Conservation (phyloP, 2,797 vertebrate species). For the Macrochelys suwanniensis region DNA sequence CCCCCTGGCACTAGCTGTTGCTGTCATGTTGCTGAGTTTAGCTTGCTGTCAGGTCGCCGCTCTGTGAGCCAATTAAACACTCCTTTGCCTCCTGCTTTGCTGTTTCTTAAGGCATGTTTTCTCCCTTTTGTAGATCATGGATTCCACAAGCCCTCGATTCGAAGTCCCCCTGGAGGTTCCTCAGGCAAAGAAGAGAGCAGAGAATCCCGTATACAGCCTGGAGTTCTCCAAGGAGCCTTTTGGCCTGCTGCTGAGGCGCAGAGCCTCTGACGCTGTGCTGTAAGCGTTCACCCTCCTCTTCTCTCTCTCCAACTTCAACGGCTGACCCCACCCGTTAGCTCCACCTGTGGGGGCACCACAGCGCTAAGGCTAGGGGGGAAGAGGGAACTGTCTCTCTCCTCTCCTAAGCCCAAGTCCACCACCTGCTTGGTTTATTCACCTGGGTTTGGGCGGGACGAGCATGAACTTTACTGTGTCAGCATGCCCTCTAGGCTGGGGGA, state of each 20-base stretch:
- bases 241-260: conserved; percentile 83
- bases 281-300: conserved; percentile 1
- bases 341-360: not conserved
- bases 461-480: not conserved
- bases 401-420: not conserved
- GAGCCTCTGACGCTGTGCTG: conserved; percentile 29
- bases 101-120: accelerated
- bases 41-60: not conserved
- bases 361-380: not conserved
- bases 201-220: conserved; percentile 82
- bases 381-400: not conserved
- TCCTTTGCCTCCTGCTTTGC: not conserved
- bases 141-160: conserved; percentile 82
- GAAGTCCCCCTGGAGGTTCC: conserved; percentile 87
- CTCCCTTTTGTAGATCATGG: conserved; percentile 80
- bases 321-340: not conserved
- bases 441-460: not conserved
- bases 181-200: conserved; percentile 75
- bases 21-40: not conserved
- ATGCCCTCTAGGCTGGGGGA: not conserved
- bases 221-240: conserved; percentile 85
- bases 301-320: not conserved
- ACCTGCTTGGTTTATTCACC: accelerated
- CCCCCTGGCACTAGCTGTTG: not conserved
- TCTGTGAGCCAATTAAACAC: not conserved